Evolutionary conservation across 2,888 invertebrate genomes (phyloP).

Genomic region (Tachina lurida): DNA sequence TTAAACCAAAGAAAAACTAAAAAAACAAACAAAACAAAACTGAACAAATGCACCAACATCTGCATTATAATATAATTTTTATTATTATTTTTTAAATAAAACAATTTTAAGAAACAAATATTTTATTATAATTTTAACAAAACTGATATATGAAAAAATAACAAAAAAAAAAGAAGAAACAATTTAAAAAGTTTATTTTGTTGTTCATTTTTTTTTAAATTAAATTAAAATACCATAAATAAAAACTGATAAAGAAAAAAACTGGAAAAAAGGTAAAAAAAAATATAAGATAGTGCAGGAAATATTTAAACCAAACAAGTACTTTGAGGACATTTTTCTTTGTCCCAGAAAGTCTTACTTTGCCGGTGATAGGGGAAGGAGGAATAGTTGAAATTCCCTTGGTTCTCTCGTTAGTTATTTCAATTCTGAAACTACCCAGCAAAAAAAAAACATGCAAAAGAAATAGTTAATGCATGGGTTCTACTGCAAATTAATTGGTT

Average conservation of each 20-base stretch:
- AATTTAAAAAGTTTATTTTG: slow-evolving; percentile 72
- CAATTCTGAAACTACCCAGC: too few species aligned
- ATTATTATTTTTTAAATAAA: slow-evolving; percentile 79
- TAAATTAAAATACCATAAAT: slow-evolving; percentile 73
- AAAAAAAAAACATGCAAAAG: too few species aligned
- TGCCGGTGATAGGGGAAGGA: too few species aligned
- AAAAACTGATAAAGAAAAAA: slow-evolving; percentile 70
- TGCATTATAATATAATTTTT: slow-evolving; percentile 80
- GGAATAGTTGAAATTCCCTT: too few species aligned
- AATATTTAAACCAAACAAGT: neutral
- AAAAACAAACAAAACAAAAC: slow-evolving; percentile 56
- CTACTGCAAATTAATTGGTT: too few species aligned
- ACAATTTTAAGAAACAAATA: slow-evolving; percentile 75
- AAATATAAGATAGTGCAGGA: slow-evolving; percentile 48
- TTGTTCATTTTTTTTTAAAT: slow-evolving; percentile 74
- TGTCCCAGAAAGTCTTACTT: too few species aligned
- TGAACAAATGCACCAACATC: slow-evolving; percentile 79
- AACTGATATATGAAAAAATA: slow-evolving; percentile 66
- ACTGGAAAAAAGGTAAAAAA: slow-evolving; percentile 37
- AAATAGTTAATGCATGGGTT: too few species aligned
- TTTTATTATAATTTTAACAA: slow-evolving; percentile 72
- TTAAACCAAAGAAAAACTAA: slow-evolving; percentile 74
- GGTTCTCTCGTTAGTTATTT: too few species aligned
- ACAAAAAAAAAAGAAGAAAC: slow-evolving; percentile 67
- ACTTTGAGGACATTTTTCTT: neutral